phyloP scores from a whole-genome alignment of 2,888 invertebrate genomes.

The Acanthoscelides obtectus region DNA sequence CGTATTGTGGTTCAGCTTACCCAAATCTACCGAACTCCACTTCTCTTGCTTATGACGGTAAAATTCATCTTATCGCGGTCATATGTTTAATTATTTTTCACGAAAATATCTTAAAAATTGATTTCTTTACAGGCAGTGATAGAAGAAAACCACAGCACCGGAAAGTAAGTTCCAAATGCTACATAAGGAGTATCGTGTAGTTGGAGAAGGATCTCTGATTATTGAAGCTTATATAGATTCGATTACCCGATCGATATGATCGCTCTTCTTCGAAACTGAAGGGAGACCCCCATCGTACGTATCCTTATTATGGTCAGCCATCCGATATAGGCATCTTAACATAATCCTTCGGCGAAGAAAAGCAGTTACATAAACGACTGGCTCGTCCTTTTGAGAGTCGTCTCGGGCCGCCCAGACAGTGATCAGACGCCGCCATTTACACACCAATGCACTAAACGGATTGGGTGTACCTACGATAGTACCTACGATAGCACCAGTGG shows the following conservation, averaged over 20 bases:
- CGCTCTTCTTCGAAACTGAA: background rate
- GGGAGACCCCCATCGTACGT: background rate
- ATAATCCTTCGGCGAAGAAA: constrained; percentile 9
- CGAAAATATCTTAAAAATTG: too few relatives aligned
- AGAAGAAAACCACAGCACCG: too few relatives aligned
- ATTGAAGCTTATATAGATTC: background rate
- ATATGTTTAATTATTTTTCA: too few relatives aligned
- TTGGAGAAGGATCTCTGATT: background rate
- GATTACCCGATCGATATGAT: background rate
- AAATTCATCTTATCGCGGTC: too few relatives aligned
- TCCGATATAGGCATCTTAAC: background rate
- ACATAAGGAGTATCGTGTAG: too few relatives aligned
- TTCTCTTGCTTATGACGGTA: too few relatives aligned
- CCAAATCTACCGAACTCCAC: too few relatives aligned
- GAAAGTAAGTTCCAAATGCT: too few relatives aligned
- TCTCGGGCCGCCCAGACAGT: background rate
- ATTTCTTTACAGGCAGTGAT: too few relatives aligned
- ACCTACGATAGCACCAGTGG: too few relatives aligned
- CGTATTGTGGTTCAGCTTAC: too few relatives aligned
- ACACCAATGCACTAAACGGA: constrained; percentile 43
- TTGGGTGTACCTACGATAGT: constrained; percentile 21
- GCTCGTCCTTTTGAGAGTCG: constrained; percentile 16
- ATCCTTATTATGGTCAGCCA: background rate
- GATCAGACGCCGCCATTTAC: constrained; percentile 36
- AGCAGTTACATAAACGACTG: constrained; percentile 20